Evolutionary conservation across 2,888 invertebrate species (phyloP).

Genomic region (Heliconius hortense): DNA sequence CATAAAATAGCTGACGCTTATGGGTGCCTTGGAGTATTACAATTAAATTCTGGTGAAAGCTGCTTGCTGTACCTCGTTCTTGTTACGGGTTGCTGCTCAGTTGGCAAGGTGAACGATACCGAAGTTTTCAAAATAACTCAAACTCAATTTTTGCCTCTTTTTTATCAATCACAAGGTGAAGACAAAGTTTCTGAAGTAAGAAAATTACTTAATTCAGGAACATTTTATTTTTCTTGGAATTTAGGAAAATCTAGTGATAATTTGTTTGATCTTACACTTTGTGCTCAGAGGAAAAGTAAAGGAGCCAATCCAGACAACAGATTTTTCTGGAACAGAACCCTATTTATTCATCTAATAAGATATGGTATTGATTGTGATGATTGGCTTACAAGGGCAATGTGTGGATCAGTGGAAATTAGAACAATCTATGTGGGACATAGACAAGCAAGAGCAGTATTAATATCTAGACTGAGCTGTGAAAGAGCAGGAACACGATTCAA

Average conservation of each 20-base stretch:
- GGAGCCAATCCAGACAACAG: slow-evolving; percentile 93
- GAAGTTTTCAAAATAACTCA: slow-evolving; percentile 98
- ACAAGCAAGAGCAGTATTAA: slow-evolving; percentile 96
- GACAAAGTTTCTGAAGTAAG: slow-evolving; percentile 85
- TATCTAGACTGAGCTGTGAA: slow-evolving; percentile 98
- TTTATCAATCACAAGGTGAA: slow-evolving; percentile 85
- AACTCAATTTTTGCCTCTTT: slow-evolving; percentile 93
- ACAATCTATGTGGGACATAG: slow-evolving; percentile 98
- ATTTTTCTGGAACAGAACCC: slow-evolving; percentile 99
- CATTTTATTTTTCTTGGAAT: slow-evolving; percentile 97
- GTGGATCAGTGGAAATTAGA: slow-evolving; percentile 98
- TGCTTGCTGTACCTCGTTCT: slow-evolving; percentile 94
- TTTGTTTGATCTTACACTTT: slow-evolving; percentile 95
- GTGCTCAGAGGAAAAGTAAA: slow-evolving; percentile 93
- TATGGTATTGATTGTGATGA: slow-evolving; percentile 94
- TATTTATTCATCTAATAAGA: slow-evolving; percentile 95
- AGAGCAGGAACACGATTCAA: slow-evolving; percentile 98
- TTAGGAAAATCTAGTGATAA: slow-evolving; percentile 70
- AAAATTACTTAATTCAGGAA: slow-evolving; percentile 97
- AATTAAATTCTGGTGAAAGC: slow-evolving; percentile 91
- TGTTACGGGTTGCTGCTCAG: slow-evolving; percentile 97
- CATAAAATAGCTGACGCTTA: slow-evolving; percentile 96
- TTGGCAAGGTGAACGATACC: slow-evolving; percentile 96
- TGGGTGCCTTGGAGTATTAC: slow-evolving; percentile 96
- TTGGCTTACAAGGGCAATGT: slow-evolving; percentile 97